A percentile compares a stretch with the other conserved stretches of the same genome.
Evolutionary conservation across 2,888 invertebrate genomes (phyloP).

Genomic region (Cephus spinipes): DNA sequence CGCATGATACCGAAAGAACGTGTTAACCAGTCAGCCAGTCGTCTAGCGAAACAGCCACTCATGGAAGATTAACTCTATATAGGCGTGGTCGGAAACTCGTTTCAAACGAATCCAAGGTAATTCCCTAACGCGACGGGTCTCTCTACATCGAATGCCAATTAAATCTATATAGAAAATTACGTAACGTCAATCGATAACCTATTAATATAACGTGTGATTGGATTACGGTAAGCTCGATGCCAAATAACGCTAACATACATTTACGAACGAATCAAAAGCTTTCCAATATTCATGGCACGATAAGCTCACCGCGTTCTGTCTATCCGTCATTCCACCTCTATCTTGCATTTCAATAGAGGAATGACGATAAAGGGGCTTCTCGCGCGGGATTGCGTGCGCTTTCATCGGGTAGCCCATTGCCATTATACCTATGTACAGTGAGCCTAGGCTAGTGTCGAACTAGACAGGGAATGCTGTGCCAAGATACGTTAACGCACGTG

Average conservation of each 20-base stretch:
- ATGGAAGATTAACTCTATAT: neutral
- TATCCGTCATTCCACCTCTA: neutral
- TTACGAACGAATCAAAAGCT: neutral
- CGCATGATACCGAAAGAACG: neutral
- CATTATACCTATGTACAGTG: neutral
- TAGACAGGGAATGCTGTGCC: neutral
- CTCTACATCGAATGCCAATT: neutral
- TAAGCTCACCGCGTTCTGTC: neutral
- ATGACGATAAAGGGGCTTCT: neutral
- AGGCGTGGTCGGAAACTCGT: neutral
- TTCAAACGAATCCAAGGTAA: neutral
- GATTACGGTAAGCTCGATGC: neutral
- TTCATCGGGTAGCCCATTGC: neutral
- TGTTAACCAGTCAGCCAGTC: neutral
- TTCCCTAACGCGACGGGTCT: neutral
- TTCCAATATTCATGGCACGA: neutral
- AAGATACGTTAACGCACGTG: neutral
- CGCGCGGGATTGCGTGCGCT: neutral
- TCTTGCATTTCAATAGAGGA: neutral
- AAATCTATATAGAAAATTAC: neutral
- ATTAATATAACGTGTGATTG: neutral
- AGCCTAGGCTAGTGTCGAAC: neutral
- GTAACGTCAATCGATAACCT: neutral
- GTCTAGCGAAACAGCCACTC: neutral
- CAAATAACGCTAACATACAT: neutral